Percentiles rank a stretch among this genome's conserved stretches.
These are phyloP conservation scores for Trissolcus basalis DNA, from an alignment of 1,140 invertebrate genomes.

Conservation along the genomic window DNA sequence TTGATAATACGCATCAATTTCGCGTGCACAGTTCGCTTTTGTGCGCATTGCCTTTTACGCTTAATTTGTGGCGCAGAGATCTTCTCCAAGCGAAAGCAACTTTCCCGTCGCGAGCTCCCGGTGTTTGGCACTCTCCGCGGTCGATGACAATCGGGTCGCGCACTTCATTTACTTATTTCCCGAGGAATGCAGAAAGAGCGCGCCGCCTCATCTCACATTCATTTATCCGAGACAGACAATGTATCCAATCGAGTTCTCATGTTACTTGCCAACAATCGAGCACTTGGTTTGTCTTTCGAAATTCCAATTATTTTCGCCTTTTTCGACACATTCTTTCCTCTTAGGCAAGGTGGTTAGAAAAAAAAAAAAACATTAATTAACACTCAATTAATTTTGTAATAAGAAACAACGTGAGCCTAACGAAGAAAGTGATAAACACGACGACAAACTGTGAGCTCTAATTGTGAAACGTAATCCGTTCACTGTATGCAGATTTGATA, in stretches of 20 bases:
- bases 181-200: slow-evolving; percentile 21
- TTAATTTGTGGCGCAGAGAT: slow-evolving; percentile 29
- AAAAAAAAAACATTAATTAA: too few species aligned
- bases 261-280: too few species aligned
- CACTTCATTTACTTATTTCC: slow-evolving; percentile 42
- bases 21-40: slow-evolving; percentile 18
- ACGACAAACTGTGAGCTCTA: slow-evolving; percentile 17
- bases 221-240: slow-evolving; percentile 16
- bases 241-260: not conserved
- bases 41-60: slow-evolving; percentile 29
- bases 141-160: slow-evolving; percentile 44
- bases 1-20: slow-evolving; percentile 19
- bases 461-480: slow-evolving; percentile 25
- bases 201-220: slow-evolving; percentile 21
- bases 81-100: slow-evolving; percentile 56
- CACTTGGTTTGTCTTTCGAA: too few species aligned
- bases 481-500: slow-evolving; percentile 19
- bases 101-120: slow-evolving; percentile 45
- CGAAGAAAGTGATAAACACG: slow-evolving; percentile 3
- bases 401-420: slow-evolving; percentile 2
- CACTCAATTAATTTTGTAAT: not conserved
- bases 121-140: slow-evolving; percentile 21
- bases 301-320: too few species aligned
- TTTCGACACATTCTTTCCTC: too few species aligned
- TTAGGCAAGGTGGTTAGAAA: too few species aligned